Evolutionary conservation across 2,888 invertebrate species (phyloP).

Genomic region (Plemyria rubiginata): DNA sequence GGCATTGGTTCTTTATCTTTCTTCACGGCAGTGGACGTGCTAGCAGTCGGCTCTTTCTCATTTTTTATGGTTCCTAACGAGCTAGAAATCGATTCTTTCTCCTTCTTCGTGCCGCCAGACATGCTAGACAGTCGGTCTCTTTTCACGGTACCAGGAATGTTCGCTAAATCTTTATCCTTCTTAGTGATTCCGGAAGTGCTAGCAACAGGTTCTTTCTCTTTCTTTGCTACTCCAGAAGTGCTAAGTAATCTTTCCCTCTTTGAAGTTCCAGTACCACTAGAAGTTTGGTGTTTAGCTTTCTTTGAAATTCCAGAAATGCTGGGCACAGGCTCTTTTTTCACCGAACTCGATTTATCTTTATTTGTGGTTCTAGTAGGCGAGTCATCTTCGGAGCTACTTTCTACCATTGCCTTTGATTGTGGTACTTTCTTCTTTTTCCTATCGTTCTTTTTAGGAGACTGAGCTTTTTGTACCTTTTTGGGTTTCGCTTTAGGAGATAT

Average conservation of each 20-base stretch:
- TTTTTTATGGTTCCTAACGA: slow-evolving; percentile 55
- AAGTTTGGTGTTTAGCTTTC: slow-evolving; percentile 18
- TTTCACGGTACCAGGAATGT: slow-evolving; percentile 1
- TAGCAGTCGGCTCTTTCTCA: slow-evolving; percentile 35
- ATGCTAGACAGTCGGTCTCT: slow-evolving; percentile 18
- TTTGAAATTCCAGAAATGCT: slow-evolving; percentile 23
- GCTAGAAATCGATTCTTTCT: slow-evolving; percentile 9
- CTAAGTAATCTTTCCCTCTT: slow-evolving; percentile 24
- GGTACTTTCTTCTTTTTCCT: slow-evolving; percentile 80
- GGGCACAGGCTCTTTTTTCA: slow-evolving; percentile 16
- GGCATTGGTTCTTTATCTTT: slow-evolving; percentile 24
- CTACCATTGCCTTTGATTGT: slow-evolving; percentile 78
- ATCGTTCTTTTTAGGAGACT: slow-evolving; percentile 67
- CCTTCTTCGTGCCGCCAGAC: slow-evolving; percentile 17
- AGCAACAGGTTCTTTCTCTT: slow-evolving; percentile 16
- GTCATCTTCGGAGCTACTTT: slow-evolving; percentile 87
- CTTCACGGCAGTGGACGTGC: slow-evolving; percentile 41
- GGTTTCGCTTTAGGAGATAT: slow-evolving; percentile 74
- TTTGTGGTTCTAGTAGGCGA: slow-evolving; percentile 52
- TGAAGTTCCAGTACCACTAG: slow-evolving; percentile 7
- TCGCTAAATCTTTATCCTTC: slow-evolving; percentile 14
- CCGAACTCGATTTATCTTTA: slow-evolving; percentile 18
- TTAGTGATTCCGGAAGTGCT: slow-evolving; percentile 7
- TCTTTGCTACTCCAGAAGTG: slow-evolving; percentile 49
- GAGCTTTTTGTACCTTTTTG: slow-evolving; percentile 61